Conservation (phyloP, 1,140 invertebrate genomes). For the Tetragnatha versicolor region DNA sequence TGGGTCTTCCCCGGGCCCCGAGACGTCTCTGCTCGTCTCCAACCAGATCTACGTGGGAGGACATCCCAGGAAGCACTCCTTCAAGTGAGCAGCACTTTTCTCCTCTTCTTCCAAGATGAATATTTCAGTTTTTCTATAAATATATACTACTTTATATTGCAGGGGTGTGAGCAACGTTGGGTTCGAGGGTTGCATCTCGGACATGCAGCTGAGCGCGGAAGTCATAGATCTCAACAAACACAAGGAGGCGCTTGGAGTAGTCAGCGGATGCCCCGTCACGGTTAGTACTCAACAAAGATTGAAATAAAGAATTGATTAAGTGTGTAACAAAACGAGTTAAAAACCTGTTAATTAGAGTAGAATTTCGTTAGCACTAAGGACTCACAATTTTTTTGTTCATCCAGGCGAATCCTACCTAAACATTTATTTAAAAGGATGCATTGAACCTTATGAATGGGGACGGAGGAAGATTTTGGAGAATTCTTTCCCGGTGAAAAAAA, state of each 20-base stretch:
- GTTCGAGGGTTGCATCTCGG: slow-evolving; percentile 93
- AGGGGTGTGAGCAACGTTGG: slow-evolving; percentile 68
- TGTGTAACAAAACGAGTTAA: too few relatives aligned
- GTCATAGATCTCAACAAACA: slow-evolving; percentile 82
- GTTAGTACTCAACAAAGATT: slow-evolving; percentile 67
- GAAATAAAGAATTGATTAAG: too few relatives aligned
- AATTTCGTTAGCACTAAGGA: too few relatives aligned
- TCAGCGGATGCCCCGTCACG: slow-evolving; percentile 83
- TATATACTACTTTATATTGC: slow-evolving; percentile 28
- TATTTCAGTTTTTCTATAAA: background rate
- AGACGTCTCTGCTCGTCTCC: slow-evolving; percentile 67
- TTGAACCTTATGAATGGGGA: too few relatives aligned
- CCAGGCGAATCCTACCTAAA: too few relatives aligned
- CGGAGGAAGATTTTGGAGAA: too few relatives aligned
- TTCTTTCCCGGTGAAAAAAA: too few relatives aligned
- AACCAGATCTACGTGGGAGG: slow-evolving; percentile 89
- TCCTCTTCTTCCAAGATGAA: background rate
- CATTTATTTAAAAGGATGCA: too few relatives aligned
- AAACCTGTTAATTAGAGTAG: too few relatives aligned
- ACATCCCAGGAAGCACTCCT: slow-evolving; percentile 73
- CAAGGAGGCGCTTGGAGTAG: slow-evolving; percentile 79
- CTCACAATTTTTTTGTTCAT: too few relatives aligned
- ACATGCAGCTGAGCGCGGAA: slow-evolving; percentile 76
- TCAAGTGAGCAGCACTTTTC: slow-evolving; percentile 67
- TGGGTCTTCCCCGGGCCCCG: slow-evolving; percentile 63